Evolutionary conservation across 2,888 invertebrate genomes (phyloP).

Genomic region (Diarsia rubi): DNA sequence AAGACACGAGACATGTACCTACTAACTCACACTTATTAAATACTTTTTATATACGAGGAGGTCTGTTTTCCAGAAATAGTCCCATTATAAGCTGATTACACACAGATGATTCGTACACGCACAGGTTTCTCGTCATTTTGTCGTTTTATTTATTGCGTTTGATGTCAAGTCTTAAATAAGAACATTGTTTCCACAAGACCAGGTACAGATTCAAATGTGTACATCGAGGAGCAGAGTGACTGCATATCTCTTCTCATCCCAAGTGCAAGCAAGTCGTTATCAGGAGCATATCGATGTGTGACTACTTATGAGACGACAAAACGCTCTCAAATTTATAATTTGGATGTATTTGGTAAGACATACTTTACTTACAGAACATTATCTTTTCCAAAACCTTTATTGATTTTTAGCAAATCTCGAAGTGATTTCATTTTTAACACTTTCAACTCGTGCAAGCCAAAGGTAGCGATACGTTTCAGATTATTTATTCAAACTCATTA

Average conservation of each 20-base stretch:
- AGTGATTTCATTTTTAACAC: neutral
- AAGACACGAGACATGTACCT: neutral
- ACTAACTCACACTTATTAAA: neutral
- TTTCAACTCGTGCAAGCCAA: neutral
- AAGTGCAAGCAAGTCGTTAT: slow-evolving; percentile 76
- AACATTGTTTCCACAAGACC: slow-evolving; percentile 86
- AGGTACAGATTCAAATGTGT: slow-evolving; percentile 83
- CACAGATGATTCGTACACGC: neutral
- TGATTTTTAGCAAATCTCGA: neutral
- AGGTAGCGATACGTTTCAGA: neutral
- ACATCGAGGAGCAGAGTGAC: slow-evolving; percentile 74
- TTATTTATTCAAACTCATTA: neutral
- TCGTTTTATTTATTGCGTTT: slow-evolving; percentile 4
- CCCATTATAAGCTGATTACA: neutral
- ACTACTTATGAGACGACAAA: slow-evolving; percentile 72
- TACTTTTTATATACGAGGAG: neutral
- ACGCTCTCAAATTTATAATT: slow-evolving; percentile 70
- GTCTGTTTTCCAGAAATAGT: neutral
- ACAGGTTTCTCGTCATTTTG: too few species aligned
- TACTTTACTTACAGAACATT: neutral
- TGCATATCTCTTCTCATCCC: slow-evolving; percentile 78
- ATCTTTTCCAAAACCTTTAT: neutral
- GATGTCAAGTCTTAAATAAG: slow-evolving; percentile 74
- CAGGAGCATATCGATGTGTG: slow-evolving; percentile 82
- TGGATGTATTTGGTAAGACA: slow-evolving; percentile 81